Evolutionary conservation across 1,140 invertebrate species (phyloP), one percentile per base, ranked within the genome.

Genomic region (Leptoteleia sp.): DNA sequence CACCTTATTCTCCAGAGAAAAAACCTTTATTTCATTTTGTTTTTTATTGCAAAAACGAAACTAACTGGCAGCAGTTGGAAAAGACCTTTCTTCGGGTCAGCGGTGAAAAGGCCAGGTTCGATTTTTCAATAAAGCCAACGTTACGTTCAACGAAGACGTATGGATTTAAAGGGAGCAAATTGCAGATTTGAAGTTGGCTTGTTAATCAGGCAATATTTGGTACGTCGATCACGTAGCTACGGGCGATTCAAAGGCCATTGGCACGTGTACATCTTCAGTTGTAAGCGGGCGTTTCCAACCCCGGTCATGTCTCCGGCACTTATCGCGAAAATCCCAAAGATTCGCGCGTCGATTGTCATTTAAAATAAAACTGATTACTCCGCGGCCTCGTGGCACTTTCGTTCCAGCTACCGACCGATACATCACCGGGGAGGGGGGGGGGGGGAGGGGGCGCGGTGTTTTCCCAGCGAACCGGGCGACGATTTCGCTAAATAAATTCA

Each of bases 181-280:
- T 67, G 38, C 29, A 71, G 64, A 79, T 71, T 65, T 73, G 67
- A 65, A 76, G 68, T 65, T 40, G 45, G 59, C 37, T 72, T 76
- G 61, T 80, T 80, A 80, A 77, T 76, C 72, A 62, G 47, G 22
- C 43, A 48, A 65, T 72, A 67, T 67, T 82, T 62, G 6, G 70
- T 76, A 82, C 37, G 71, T 72, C 62, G 50, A 45, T 75, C 77
- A 82, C 80, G 80, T 82, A 68, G 29, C 40, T 17, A 27, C 33
- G 33, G 72, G 70, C 64, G 77, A 82, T 82, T 82, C 77, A 71
- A 67, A 54, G 65, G 61, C 59, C 61, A 79, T 79, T 79, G 42
- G 71, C 61, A 79, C 57, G 65, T 59, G 47, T 67, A 65, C 52
- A 19, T 64, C 67, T 79, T 65, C 17, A 48, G 45, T 62, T 72